phyloP scores from a whole-genome alignment of 2,797 vertebrate species.

The Alectoris magna region DNA sequence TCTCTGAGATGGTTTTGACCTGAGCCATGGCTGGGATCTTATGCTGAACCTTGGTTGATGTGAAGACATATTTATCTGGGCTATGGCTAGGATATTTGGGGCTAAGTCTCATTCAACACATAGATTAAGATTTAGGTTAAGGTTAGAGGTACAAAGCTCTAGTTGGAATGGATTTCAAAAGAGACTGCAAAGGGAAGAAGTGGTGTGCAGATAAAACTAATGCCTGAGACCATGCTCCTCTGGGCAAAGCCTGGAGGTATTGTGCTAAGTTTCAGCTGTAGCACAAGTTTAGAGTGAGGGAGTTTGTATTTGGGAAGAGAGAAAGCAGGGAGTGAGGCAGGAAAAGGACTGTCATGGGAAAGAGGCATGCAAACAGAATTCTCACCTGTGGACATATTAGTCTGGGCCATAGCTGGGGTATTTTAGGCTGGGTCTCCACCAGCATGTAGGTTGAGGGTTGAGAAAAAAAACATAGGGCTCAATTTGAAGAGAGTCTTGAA shows the following conservation, averaged over 20 bases:
- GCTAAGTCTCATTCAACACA: not conserved
- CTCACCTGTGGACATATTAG: not conserved
- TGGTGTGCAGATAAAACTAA: not conserved
- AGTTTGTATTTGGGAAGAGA: not conserved
- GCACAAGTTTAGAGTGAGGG: not conserved
- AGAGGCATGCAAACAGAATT: not conserved
- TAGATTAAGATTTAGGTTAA: not conserved
- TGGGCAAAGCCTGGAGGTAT: not conserved
- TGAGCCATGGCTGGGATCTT: not conserved
- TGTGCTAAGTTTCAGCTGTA: not conserved
- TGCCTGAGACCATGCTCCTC: not conserved
- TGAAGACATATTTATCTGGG: not conserved
- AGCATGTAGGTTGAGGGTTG: not conserved
- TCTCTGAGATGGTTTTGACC: not conserved
- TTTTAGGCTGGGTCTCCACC: not conserved
- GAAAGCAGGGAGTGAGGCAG: not conserved
- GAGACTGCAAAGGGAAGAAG: not conserved
- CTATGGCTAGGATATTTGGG: not conserved
- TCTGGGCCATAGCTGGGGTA: not conserved
- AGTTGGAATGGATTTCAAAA: not conserved
- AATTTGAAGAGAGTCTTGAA: not conserved
- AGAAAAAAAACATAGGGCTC: not conserved
- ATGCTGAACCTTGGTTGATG: not conserved
- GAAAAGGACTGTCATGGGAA: not conserved
- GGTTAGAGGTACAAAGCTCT: not conserved